phyloP scores from a whole-genome alignment of 2,113 vertebrate species.

The Scolopax mira region DNA sequence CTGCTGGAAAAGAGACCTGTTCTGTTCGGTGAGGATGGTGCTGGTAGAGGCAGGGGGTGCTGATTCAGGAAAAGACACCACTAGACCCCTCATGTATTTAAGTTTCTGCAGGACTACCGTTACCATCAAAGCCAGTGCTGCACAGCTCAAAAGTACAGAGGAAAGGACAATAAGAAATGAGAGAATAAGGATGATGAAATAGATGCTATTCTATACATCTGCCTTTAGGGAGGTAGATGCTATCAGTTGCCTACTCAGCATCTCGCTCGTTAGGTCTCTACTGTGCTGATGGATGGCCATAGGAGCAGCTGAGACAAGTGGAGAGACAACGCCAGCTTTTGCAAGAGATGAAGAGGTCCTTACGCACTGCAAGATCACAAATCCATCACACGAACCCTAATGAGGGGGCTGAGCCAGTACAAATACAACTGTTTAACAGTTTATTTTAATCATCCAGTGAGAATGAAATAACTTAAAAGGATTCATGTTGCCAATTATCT shows the following conservation, averaged over 20 bases:
- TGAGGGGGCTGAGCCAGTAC: constrained; percentile 47
- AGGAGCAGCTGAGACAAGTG: background rate
- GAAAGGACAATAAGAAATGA: background rate
- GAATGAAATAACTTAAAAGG: constrained; percentile 24
- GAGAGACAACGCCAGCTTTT: background rate
- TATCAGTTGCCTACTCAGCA: background rate
- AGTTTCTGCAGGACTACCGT: background rate
- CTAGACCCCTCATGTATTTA: background rate
- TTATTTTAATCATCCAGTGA: constrained; percentile 61
- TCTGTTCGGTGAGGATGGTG: background rate
- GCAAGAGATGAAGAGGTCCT: constrained; percentile 5
- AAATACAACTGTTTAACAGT: constrained; percentile 66
- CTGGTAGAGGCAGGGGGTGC: background rate
- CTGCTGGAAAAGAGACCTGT: background rate
- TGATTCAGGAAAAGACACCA: background rate
- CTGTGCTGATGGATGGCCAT: rapidly evolving
- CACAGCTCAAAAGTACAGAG: rapidly evolving
- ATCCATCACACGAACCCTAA: constrained; percentile 43
- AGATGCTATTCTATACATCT: background rate
- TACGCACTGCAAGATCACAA: constrained; percentile 5
- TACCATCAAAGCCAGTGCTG: background rate
- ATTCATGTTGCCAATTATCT: constrained; percentile 29
- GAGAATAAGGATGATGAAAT: background rate
- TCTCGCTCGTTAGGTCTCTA: rapidly evolving
- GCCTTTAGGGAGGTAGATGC: background rate